Conservation (phyloP, 1,140 invertebrate genomes). For the Drepana arcuata region DNA sequence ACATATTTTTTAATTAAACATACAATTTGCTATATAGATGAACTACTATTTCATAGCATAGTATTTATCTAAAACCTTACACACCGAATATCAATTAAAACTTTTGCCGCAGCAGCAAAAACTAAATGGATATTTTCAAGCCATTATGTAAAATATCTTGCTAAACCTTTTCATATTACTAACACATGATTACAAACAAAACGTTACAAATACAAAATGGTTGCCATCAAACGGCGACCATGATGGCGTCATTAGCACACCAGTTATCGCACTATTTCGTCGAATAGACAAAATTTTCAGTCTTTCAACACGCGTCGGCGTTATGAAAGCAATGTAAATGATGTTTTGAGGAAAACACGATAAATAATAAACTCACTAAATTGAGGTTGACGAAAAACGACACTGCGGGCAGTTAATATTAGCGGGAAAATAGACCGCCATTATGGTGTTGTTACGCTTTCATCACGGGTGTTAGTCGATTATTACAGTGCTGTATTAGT, state of each 20-base stretch:
- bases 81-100: too few relatives aligned
- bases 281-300: constrained; percentile 66
- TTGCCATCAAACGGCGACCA: constrained; percentile 39
- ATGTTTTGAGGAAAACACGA: constrained; percentile 50
- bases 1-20: too few relatives aligned
- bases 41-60: too few relatives aligned
- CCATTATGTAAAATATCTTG: too few relatives aligned
- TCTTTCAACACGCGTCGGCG: constrained; percentile 53
- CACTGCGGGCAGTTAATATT: constrained; percentile 47
- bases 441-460: constrained; percentile 17
- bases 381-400: constrained; percentile 55
- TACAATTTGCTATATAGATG: too few relatives aligned
- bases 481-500: too few relatives aligned
- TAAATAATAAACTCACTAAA: constrained; percentile 50
- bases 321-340: constrained; percentile 58
- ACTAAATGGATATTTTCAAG: too few relatives aligned
- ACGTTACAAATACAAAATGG: constrained; percentile 41
- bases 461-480: too few relatives aligned
- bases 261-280: constrained; percentile 65
- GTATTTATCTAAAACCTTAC: too few relatives aligned
- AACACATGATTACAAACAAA: constrained; percentile 43
- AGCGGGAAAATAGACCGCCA: constrained; percentile 45
- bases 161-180: constrained; percentile 41
- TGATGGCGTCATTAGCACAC: constrained; percentile 53
- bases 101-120: too few relatives aligned